Conservation (phyloP, 92 coral and sea anemone genomes). For the Porites divaricata region DNA sequence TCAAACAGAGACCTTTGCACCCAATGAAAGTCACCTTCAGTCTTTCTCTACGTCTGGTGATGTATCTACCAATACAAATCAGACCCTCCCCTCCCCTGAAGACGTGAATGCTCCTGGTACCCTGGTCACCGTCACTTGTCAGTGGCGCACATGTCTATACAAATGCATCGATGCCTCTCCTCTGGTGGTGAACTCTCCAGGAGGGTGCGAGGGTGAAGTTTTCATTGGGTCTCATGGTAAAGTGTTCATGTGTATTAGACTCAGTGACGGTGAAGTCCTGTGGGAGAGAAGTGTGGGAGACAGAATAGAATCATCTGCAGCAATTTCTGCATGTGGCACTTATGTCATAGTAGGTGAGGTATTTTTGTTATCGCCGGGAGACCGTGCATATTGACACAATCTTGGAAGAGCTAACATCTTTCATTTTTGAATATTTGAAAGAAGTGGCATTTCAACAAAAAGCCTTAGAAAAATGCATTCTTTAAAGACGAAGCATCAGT, state of each 20-base stretch:
- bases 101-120: neutral
- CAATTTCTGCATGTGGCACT: conserved; percentile 75
- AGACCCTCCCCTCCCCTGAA: neutral
- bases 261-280: conserved; percentile 71
- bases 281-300: conserved; percentile 91
- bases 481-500: too few species aligned
- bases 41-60: neutral
- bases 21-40: neutral
- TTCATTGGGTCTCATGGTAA: conserved; percentile 93
- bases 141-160: conserved; percentile 78
- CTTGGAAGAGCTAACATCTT: too few species aligned
- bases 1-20: neutral
- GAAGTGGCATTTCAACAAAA: too few species aligned
- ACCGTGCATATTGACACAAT: too few species aligned
- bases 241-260: conserved; percentile 79
- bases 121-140: conserved; percentile 10
- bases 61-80: neutral
- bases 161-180: conserved; percentile 98
- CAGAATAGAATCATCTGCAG: conserved; percentile 93
- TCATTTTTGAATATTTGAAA: too few species aligned
- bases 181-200: conserved; percentile 70
- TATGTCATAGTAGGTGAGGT: conserved; percentile 86
- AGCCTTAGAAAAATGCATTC: too few species aligned
- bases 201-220: conserved; percentile 62
- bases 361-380: neutral